Base-by-base conservation (phyloP, 2,888 invertebrate species). In the Diabrotica balteata region DNA sequence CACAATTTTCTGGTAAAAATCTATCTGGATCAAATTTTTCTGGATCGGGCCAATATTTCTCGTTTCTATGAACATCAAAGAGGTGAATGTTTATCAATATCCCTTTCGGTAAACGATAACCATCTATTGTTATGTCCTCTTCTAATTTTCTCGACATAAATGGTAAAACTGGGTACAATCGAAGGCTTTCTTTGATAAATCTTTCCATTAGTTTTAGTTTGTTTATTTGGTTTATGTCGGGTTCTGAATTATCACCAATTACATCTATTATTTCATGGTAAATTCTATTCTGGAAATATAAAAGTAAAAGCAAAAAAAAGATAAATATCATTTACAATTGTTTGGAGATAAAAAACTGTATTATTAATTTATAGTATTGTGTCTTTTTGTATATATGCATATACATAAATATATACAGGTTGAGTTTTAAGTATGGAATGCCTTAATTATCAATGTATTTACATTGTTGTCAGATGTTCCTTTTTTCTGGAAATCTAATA, bases 21-120 rank as follows among this genome's bases (percentile, higher is more conserved):
- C 93, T 83, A 60, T 92, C 91, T 0, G 92, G 92, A 78, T 91
- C 88, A 79, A 91, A 93, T 70, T 84, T 86, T 57, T 87, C 82
- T 0, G 93, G 91, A 72, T 92, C 85, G 0, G 88, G 86, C 83
- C 87, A 93, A 59, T 88, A 83, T 17, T 87, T 85, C 0, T 88
- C 86, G 77, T 90, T 87, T 7, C 89, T 86, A 80, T 93, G 92
- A 8, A 90, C 75, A 75, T 90, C 89, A 74, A 83, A 89, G n/a
- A 90, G 87, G 52, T 87, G 86, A 8, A 91, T 82, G 72, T 87
- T 87, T 1, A 88, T 84, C n/a, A 83, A 79, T 0, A 86, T 81
- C 6, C 85, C 85, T 44, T 82, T 81, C 0, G 91, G 90, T 59
- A 91, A 45, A 78, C 80, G 54, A 60, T 76, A 76, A 32, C 80